A percentile compares a stretch with the other conserved stretches of the same genome.
These are phyloP conservation scores for Rhabdomys dilectus DNA, from an alignment of 2,113 vertebrate genomes.

Conservation along the genomic window DNA sequence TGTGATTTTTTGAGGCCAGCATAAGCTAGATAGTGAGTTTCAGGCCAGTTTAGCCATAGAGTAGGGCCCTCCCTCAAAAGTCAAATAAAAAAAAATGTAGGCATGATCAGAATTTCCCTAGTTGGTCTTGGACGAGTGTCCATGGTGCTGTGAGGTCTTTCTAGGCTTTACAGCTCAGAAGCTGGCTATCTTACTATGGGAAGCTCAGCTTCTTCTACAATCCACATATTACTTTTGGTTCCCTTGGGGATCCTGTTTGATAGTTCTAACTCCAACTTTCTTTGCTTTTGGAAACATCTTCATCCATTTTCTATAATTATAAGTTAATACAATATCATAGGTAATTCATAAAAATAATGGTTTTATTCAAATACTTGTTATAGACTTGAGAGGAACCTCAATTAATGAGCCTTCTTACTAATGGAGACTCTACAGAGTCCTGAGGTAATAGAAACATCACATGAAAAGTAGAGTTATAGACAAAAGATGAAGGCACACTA, in stretches of 20 bases:
- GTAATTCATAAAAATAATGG: background rate
- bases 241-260: background rate
- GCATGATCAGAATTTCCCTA: background rate
- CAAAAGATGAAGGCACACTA: background rate
- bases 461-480: background rate
- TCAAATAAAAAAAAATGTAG: background rate
- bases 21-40: background rate
- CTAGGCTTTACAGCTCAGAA: background rate
- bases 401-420: background rate
- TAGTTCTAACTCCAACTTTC: background rate
- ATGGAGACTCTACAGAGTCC: background rate
- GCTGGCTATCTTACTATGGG: background rate
- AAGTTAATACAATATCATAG: background rate
- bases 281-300: background rate
- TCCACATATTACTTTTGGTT: background rate
- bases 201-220: background rate
- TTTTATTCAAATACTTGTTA: background rate
- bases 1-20: background rate
- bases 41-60: background rate
- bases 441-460: background rate
- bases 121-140: background rate
- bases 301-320: background rate
- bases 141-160: background rate
- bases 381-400: background rate
- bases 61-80: background rate